Percentiles rank a stretch among this genome's conserved stretches.
Conservation (phyloP, 2,888 invertebrate species). For the Keiferia lycopersicella region DNA sequence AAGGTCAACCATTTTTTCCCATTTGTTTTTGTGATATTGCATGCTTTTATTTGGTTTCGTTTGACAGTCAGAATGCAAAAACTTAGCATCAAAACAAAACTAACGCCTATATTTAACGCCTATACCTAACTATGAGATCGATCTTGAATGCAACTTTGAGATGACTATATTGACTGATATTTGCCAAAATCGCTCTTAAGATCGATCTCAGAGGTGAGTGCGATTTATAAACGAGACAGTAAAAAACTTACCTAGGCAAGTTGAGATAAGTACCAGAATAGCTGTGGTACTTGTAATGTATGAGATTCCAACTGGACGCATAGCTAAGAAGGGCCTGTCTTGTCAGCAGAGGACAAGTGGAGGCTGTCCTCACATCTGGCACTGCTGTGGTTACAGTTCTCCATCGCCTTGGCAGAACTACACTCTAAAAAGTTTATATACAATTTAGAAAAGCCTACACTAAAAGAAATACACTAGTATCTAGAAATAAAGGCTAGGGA, state of each 20-base stretch:
- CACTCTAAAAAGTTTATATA: conserved; percentile 80
- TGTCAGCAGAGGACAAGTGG: conserved; percentile 80
- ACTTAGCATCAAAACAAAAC: not conserved
- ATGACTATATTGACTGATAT: too few relatives aligned
- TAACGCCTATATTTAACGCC: too few relatives aligned
- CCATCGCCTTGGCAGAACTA: conserved; percentile 88
- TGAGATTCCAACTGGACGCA: conserved; percentile 92
- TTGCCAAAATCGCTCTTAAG: too few relatives aligned
- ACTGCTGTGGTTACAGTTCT: conserved; percentile 87
- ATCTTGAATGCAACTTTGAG: too few relatives aligned
- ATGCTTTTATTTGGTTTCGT: too few relatives aligned
- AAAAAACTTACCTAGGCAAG: conserved; percentile 87
- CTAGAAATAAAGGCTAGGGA: not conserved
- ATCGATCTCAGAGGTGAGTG: too few relatives aligned
- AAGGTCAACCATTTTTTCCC: not conserved
- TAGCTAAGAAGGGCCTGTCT: conserved; percentile 86
- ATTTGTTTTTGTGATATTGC: too few relatives aligned
- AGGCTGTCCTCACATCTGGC: conserved; percentile 76
- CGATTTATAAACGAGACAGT: too few relatives aligned
- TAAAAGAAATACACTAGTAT: too few relatives aligned
- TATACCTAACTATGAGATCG: too few relatives aligned
- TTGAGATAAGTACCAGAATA: conserved; percentile 94
- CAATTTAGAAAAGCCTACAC: not conserved
- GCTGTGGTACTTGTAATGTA: conserved; percentile 94
- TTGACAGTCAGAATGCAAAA: not conserved